These are phyloP conservation scores for Thymelicus acteon DNA, from an alignment of 2,888 invertebrate genomes.

Conservation along the genomic window DNA sequence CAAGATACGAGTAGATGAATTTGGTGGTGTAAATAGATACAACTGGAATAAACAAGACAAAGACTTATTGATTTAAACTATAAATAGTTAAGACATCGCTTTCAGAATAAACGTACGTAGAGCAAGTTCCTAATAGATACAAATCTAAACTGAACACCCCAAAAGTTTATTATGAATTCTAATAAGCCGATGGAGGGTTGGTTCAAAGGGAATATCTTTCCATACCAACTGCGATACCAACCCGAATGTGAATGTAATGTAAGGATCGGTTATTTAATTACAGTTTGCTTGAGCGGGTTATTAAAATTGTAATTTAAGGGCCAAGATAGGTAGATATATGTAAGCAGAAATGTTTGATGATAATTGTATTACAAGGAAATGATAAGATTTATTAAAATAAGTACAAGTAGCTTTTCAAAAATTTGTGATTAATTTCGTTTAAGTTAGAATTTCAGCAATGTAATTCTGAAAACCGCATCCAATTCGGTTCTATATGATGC, in stretches of 20 bases:
- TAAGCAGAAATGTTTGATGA: no score
- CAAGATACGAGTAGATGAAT: no score
- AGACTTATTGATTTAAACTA: no score
- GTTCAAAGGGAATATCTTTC: slow-evolving; percentile 57
- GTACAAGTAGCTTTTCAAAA: no score
- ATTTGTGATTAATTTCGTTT: no score
- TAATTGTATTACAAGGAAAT: not conserved
- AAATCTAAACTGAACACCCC: slow-evolving; percentile 67
- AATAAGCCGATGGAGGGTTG: slow-evolving; percentile 64
- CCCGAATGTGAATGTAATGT: slow-evolving; percentile 30
- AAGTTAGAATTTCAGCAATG: no score
- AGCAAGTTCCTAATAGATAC: slow-evolving; percentile 55
- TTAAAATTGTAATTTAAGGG: slow-evolving; percentile 24
- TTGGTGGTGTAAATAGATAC: no score
- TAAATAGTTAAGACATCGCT: no score
- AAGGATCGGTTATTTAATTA: slow-evolving; percentile 35
- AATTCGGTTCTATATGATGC: no score
- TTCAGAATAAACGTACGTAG: not conserved
- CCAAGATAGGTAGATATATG: not conserved
- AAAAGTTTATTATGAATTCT: slow-evolving; percentile 75
- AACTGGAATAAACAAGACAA: no score
- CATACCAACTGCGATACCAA: slow-evolving; percentile 44
- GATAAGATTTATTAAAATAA: not conserved
- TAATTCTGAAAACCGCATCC: no score
- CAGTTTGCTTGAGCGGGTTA: slow-evolving; percentile 24